phyloP scores from a whole-genome alignment of 2,797 vertebrate genomes.

The Paedocypris micromegethes region DNA sequence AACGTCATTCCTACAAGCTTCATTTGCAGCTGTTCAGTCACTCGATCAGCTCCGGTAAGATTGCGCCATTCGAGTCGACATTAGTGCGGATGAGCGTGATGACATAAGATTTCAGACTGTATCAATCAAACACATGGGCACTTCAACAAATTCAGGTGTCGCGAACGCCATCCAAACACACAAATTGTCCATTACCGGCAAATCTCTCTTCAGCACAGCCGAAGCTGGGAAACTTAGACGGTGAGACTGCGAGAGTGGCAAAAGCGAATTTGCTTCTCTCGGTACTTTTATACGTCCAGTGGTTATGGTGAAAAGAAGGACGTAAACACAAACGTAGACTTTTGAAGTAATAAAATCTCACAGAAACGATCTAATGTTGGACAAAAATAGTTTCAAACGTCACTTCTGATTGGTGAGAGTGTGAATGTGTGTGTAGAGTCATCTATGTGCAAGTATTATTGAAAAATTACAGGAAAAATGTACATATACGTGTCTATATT shows the following conservation, averaged over 20 bases:
- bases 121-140: slow-evolving; percentile 45
- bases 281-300: neutral
- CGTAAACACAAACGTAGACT: too few species aligned
- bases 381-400: too few species aligned
- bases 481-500: too few species aligned
- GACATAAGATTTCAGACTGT: slow-evolving; percentile 45
- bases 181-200: slow-evolving; percentile 34
- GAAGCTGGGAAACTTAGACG: too few species aligned
- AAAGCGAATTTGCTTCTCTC: neutral
- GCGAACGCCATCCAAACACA: slow-evolving; percentile 32
- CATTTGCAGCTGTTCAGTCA: slow-evolving; percentile 38
- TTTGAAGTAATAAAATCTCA: too few species aligned
- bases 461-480: too few species aligned
- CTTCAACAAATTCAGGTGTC: slow-evolving; percentile 43
- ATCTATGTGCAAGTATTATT: too few species aligned
- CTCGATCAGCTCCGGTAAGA: slow-evolving; percentile 30
- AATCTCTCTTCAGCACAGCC: slow-evolving; percentile 39
- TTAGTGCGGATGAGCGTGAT: slow-evolving; percentile 40
- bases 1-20: slow-evolving; percentile 35
- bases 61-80: slow-evolving; percentile 40
- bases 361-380: too few species aligned
- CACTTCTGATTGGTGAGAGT: too few species aligned
- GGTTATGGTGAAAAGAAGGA: too few species aligned
- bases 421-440: too few species aligned
- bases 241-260: too few species aligned